Evolutionary conservation across 2,113 vertebrate genomes (phyloP), one percentile per base, ranked within the genome.

Genomic region (Aplodontia rufa): DNA sequence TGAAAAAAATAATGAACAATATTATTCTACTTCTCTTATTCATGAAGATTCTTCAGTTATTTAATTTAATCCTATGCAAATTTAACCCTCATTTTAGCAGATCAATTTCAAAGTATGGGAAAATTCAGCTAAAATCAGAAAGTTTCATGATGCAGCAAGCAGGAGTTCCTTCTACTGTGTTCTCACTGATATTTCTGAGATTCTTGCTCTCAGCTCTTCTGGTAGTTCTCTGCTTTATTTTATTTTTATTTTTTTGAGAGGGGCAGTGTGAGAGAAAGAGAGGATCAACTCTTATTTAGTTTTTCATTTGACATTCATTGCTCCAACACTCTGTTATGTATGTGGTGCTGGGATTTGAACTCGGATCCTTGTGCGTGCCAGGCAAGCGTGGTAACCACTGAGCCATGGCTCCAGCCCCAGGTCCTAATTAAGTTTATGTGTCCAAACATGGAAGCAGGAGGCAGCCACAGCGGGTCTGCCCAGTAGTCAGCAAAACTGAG

Each of bases 381-480:
- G n/a, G n/a, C n/a, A n/a, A n/a, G n/a, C n/a, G n/a, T n/a, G n/a
- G n/a, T n/a, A n/a, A n/a, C n/a, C n/a, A n/a, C n/a, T n/a, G n/a
- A n/a, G n/a, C n/a, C n/a, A n/a, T n/a, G n/a, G n/a, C n/a, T n/a
- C n/a, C n/a, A n/a, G n/a, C n/a, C n/a, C n/a, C n/a, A n/a, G n/a
- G n/a, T n/a, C n/a, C n/a, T n/a, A n/a, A n/a, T n/a, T n/a, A n/a
- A n/a, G n/a, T n/a, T n/a, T n/a, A n/a, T n/a, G n/a, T n/a, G n/a
- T n/a, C n/a, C 8, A 32, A 30, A 79, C 35, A 9, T 12, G 26
- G 22, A 30, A 26, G 20, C 9, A 16, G 16, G 11, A 30, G 14
- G 6, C 24, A 51, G 24, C n/a, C 0, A 12, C 0, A 2, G 5
- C 78, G 6, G 19, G 28, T 12, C 19, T 37, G 20, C 4, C 17